phyloP scores from a whole-genome alignment of 1,140 invertebrate species.

The Anoplophora glabripennis region DNA sequence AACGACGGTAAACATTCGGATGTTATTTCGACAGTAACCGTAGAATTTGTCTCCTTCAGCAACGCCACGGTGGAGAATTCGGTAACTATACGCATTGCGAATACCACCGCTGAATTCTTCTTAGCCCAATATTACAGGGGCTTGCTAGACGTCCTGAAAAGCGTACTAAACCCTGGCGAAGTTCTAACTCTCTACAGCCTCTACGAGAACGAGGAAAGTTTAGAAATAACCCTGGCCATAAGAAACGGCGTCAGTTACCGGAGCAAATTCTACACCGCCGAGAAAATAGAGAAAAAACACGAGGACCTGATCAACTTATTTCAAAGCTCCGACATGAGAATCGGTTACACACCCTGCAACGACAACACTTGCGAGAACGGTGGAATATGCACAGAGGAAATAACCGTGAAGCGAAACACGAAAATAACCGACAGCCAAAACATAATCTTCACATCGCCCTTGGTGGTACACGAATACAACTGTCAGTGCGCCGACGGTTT shows the following conservation, averaged over 20 bases:
- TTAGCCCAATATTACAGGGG: slow-evolving; percentile 70
- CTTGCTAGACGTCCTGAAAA: slow-evolving; percentile 68
- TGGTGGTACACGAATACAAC: slow-evolving; percentile 70
- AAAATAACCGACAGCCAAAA: slow-evolving; percentile 73
- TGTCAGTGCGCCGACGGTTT: slow-evolving; percentile 80
- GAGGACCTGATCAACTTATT: slow-evolving; percentile 62
- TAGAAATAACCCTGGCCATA: slow-evolving; percentile 71
- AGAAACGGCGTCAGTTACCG: slow-evolving; percentile 55
- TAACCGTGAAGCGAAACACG: slow-evolving; percentile 66
- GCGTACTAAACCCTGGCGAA: slow-evolving; percentile 61
- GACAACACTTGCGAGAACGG: slow-evolving; percentile 69
- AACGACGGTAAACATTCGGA: slow-evolving; percentile 86
- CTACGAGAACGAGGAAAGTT: slow-evolving; percentile 57
- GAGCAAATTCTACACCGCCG: slow-evolving; percentile 59
- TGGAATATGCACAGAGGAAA: slow-evolving; percentile 70
- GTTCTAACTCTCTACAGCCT: slow-evolving; percentile 71
- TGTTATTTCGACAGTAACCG: slow-evolving; percentile 78
- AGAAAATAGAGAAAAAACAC: slow-evolving; percentile 62
- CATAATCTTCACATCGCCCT: slow-evolving; percentile 77
- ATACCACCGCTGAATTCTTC: slow-evolving; percentile 71
- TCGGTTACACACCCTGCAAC: slow-evolving; percentile 74
- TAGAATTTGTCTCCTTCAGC: slow-evolving; percentile 77
- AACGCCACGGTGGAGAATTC: slow-evolving; percentile 82
- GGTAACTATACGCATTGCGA: slow-evolving; percentile 69
- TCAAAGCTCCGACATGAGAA: slow-evolving; percentile 54